Base-by-base conservation (phyloP, 2,113 vertebrate species). In the Ochotona princeps region DNA sequence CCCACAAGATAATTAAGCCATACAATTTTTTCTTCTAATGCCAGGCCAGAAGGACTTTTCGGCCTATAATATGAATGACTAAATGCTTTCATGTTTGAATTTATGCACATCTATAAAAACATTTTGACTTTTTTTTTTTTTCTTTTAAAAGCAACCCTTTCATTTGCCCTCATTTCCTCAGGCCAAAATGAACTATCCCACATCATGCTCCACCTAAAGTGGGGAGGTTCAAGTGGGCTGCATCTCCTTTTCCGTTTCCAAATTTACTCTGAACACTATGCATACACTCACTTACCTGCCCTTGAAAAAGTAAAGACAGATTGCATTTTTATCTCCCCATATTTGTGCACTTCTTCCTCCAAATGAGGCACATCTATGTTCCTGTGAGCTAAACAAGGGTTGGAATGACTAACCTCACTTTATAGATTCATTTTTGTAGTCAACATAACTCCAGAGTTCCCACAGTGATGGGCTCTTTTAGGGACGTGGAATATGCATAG, bases 1-100 rank as follows among this genome's bases (percentile, higher is more conserved):
- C 74, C 87, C 79, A 94, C 79, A 69, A 93, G 82, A 95, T 96
- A 97, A 97, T 97, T 95, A 97, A 97, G 85, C 92, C 91, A 92
- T 95, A 95, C 70, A 95, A 93, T 96, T 94, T 93, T 90, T 98
- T 90, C 97, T 95, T 97, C 95, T 97, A 96, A 96, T 97, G 92
- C 96, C 96, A 97, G 97, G 90, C 96, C 96, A 97, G 96, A 95
- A 93, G 94, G 96, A 95, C 47, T 78, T 23, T 96, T 96, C 84
- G 94, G 91, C 92, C 96, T 97, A 47, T 96, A 93, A 97, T 97
- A 97, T 93, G 93, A 96, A 96, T 95, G 93, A 93, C 94, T 96
- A 80, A 1, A 11, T 80, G 65, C 92, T 97, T 98, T 97, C 93
- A 87, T 97, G 96, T 97, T 96, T 94, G 93, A 93, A 92, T 92